Evolutionary conservation across 2,113 vertebrate species (phyloP), one percentile per base, ranked within the genome.

Genomic region (Cyprinodon brontotheroides): DNA sequence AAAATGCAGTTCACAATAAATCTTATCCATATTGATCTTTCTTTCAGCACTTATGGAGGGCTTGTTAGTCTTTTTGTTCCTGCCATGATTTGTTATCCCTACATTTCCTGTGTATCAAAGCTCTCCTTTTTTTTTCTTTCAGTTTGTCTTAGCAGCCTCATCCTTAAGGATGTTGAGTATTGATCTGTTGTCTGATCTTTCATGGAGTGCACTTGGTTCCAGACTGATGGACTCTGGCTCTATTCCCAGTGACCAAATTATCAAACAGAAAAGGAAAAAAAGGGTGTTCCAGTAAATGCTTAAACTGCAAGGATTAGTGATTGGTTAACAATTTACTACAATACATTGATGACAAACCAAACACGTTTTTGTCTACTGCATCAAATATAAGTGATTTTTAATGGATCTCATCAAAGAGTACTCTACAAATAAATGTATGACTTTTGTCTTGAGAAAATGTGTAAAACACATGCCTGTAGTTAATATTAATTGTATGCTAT

Each of bases 131-230:
- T 65, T 37, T 15, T 68, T 41, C 79, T 92, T 85, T 90, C 78
- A 76, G 87, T 92, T 89, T 83, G 73, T 83, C 69, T 93, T 93
- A 90, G 79, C 70, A 73, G 82, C 76, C 87, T 93, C 79, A 83
- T 91, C 91, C 89, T 93, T 92, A 93, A 91, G 87, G 82, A 92
- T 92, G 78, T 72, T n/a, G 38, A 69, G 37, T 83, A 94, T 94
- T 87, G 92, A 93, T 94, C 85, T 89, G 81, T 86, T 92, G 92
- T 91, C 90, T 92, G 88, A 87, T 92, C 90, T 89, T 91, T 88
- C 80, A 93, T 82, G 84, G 85, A 91, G 83, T 86, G 59, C 86
- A 87, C 81, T 90, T 78, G 75, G 81, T 89, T 89, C 89, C 83
- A 78, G 78, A 87, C 82, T 71, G 68, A 91, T 91, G 77, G 85